Base-by-base conservation (phyloP, 2,113 vertebrate genomes). In the Scortum barcoo region DNA sequence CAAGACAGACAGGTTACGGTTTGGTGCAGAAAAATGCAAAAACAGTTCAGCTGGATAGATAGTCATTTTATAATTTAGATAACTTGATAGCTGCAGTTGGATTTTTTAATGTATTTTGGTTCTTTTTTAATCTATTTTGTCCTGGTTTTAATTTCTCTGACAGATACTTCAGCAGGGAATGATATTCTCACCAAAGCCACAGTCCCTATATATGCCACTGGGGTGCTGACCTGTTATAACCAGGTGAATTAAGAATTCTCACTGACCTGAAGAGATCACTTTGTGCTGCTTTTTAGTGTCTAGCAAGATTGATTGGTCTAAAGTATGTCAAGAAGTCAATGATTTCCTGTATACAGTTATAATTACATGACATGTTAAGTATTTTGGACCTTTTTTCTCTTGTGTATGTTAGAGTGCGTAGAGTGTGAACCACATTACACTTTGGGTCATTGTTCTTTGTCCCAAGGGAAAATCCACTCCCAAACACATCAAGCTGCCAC, bases 181-280 rank as follows among this genome's bases (percentile, higher is more conserved):
- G 98, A 97, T 74, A 97, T 99, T 88, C 96, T 99, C 81, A 99
- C 97, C 91, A 99, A 99, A 96, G 97, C 98, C 62, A 99, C 98
- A 0, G 98, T 99, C 85, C 98, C 98, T 56, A 99, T 99, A 92
- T 99, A 99, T 94, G 98, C 98, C 93, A 99, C 98, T 58, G 98
- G 98, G 78, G 98, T 99, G 42, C 96, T 99, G 84, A 99, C 98
- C 0, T 99, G 98, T 91, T 99, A 99, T 67, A 99, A 98, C 93
- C 98, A 99, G 97, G 98, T 99, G 94, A 93, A 69, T 46, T 1
- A 70, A 24, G 28, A n/a, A n/a, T n/a, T n/a, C 3, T 58, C 26
- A 67, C 5, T 3, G 9, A 13, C 4, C 14, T n/a, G 7, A 28
- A 26, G 11, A 51, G 30, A 54, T 5, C 33, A 58, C 26, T 10